Conservation (phyloP, 1,140 invertebrate genomes). For the Caenorhabditis elegans region DNA sequence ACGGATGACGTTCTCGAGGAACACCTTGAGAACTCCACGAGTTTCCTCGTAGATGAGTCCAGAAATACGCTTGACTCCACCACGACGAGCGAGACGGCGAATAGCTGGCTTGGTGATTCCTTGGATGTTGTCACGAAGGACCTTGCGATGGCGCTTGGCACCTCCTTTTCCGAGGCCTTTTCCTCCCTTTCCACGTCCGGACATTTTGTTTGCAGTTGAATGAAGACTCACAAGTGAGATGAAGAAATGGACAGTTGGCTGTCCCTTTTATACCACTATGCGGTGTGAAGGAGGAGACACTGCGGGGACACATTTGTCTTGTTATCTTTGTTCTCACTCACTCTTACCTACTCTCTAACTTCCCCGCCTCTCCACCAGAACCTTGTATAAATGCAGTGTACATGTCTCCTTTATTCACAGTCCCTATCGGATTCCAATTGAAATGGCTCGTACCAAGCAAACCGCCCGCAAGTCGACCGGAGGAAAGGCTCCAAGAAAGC, state of each 20-base stretch:
- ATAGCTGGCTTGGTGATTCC: slow-evolving; percentile 75
- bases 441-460: slow-evolving; percentile 83
- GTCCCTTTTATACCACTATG: not conserved
- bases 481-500: slow-evolving; percentile 70
- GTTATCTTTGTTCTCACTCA: too few species aligned
- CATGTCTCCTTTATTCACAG: too few species aligned
- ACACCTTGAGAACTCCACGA: slow-evolving; percentile 76
- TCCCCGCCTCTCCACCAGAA: not conserved
- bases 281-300: not conserved
- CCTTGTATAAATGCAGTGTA: not conserved
- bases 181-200: slow-evolving; percentile 73
- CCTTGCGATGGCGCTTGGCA: slow-evolving; percentile 74
- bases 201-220: slow-evolving; percentile 65
- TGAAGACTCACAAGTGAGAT: slow-evolving; percentile 24
- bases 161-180: slow-evolving; percentile 75
- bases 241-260: too few species aligned
- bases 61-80: slow-evolving; percentile 76
- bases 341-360: not conserved
- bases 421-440: not conserved
- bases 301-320: not conserved
- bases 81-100: slow-evolving; percentile 71
- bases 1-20: slow-evolving; percentile 79
- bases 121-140: slow-evolving; percentile 75
- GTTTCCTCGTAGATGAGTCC: slow-evolving; percentile 75
- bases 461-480: slow-evolving; percentile 74